Evolutionary conservation across 2,797 vertebrate genomes (phyloP), one percentile per base, ranked within the genome.

Genomic region (Acomys russatus): DNA sequence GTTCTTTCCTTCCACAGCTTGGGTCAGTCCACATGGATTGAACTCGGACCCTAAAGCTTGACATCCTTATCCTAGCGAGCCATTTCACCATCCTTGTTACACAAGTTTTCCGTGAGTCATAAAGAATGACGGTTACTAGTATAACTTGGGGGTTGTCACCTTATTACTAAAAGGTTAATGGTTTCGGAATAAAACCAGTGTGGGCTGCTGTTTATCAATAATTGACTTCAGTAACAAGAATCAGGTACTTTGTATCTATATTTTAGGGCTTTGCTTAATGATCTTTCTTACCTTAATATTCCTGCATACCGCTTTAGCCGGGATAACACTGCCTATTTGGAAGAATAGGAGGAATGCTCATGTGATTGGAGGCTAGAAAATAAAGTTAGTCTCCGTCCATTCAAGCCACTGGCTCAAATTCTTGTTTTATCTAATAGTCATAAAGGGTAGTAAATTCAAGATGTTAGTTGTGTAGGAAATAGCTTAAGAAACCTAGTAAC

Each of bases 271-370:
- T 7, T 30, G 77, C 76, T 93, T 87, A 30, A 56, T 10, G 68
- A 35, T 51, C 4, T 54, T 94, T 88, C 49, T 61, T 17, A 77
- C 22, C 84, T 22, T 22, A 84, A 15, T 73, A 56, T 84, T 84
- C 18, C 51, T 54, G 7, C 14, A 64, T 9, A 25, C 2, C 18
- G 51, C 56, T 80, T 90, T 56, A 5, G 25, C 91, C 22, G 56
- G 14, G 1, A 1, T 90, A 70, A 59, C 15, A n/a, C 1, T 87
- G 70, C 20, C 54, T 33, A 80, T 59, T 44, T 35, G 30, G 71
- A 95, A n/a, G 38, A 95, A 76, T 14, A 64, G 1, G 5, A 92
- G 49, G 92, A 94, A 88, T 78, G 70, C 90, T 84, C 61, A 85
- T 15, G 30, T 88, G 8, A 12, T 88, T 90, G 64, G 20, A 87